Evolutionary conservation across 2,113 vertebrate genomes (phyloP), one percentile per base, ranked within the genome.

Genomic region (Grammomys dolichurus): DNA sequence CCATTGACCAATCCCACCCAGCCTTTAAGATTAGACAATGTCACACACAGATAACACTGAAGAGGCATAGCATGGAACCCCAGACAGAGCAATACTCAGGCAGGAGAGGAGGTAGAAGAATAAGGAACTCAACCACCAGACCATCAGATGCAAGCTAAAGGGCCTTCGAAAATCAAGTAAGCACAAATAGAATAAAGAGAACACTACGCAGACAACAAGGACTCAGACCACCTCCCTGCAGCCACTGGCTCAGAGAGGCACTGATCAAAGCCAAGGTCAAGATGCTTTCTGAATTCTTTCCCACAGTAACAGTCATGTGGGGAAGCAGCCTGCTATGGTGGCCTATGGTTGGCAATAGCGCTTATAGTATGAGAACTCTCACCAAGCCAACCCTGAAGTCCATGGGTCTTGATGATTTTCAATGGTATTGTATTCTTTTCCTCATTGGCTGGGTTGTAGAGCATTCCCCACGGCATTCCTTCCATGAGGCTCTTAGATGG

Each of bases 341-440:
- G 22, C 56, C 54, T 26, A 31, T 31, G 16, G 33, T 54, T 94
- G 69, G n/a, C 26, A 78, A 28, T 26, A n/a, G 28, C 48, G 7
- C 7, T 76, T 76, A 75, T n/a, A 85, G 63, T 70, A 87, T 31
- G 63, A 93, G 12, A 92, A 11, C 60, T 31, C 43, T 78, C 89
- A 93, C 82, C 81, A 91, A 72, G 86, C 36, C 67, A 81, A 78
- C 51, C 72, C 81, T 89, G 54, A 89, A 92, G 56, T 19, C 72
- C 80, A 76, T 16, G 6, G 33, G 16, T 20, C 43, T 89, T 40
- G 65, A 22, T 22, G 86, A 63, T 70, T 78, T 87, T 82, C 65
- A 69, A 3, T 89, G 88, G 24, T 43, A 24, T 67, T 90, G 26
- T 77, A 5, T 51, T 70, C 8, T 95, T 95, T 89, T 60, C 31